Base-by-base conservation (phyloP, 2,113 vertebrate genomes). In the Sorex fumeus region DNA sequence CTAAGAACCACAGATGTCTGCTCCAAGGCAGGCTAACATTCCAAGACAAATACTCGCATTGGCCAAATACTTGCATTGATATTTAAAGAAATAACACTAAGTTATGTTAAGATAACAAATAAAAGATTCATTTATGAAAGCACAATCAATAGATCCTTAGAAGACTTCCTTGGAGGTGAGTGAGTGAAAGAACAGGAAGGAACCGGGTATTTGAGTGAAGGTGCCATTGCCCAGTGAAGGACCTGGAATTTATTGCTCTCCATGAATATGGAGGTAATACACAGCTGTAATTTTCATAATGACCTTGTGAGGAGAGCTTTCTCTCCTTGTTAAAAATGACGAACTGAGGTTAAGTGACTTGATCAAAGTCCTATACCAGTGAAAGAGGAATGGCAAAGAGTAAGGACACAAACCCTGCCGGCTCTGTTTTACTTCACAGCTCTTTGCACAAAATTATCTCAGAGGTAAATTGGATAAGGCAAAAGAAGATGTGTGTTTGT, bases 51-150 rank as follows among this genome's bases (percentile, higher is more conserved):
- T 72, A 10, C 9, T 84, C 53, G 47, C 32, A 34, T 4, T 90
- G 40, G 66, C 64, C 64, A n/a, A n/a, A 40, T 40, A 40, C 40
- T 40, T 40, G 40, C 40, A 40, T 47, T 27, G 15, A 6, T 50
- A 79, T 19, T 76, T 67, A 90, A 83, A 23, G 21, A 18, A 23
- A 88, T 50, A 43, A 43, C 47, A 77, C 15, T 62, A 75, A 85
- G 40, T 30, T 34, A 87, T 69, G 19, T 36, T 19, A 71, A 71
- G 69, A 5, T 69, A 69, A 69, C n/a, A 69, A 69, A n/a, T n/a
- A n/a, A 70, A 95, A 89, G 84, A 87, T 40, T 75, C 23, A 66
- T 16, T 32, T 62, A 57, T 77, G 62, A 25, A 91, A 72, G n/a
- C 50, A n/a, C 7, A 87, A 74, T 60, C 40, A 72, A 15, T 53